Evolutionary conservation across 2,888 invertebrate species (phyloP).

Genomic region (Zootermopsis nevadensis): DNA sequence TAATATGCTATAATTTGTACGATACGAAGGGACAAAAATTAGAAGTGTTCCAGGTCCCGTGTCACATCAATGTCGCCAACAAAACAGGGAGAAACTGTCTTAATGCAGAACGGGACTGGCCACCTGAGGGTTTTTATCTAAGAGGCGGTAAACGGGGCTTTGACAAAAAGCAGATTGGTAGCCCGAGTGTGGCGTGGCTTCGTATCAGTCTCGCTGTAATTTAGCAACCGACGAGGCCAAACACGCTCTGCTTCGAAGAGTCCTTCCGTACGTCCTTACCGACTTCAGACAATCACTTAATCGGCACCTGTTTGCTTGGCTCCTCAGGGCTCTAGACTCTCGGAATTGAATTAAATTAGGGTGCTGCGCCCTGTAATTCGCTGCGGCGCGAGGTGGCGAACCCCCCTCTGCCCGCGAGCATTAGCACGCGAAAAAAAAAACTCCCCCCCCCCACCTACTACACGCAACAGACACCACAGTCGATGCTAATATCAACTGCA

Average conservation of each 20-base stretch:
- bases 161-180: constrained; percentile 20
- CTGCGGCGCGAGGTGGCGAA: constrained; percentile 41
- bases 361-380: constrained; percentile 51
- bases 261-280: neutral
- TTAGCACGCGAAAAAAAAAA: constrained; percentile 44
- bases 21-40: constrained; percentile 6
- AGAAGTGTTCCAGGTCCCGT: neutral
- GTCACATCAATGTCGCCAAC: constrained; percentile 14
- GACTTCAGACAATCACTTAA: constrained; percentile 49
- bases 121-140: constrained; percentile 5
- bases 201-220: constrained; percentile 12
- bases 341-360: constrained; percentile 53
- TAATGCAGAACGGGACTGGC: constrained; percentile 12
- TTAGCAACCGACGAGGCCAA: constrained; percentile 27
- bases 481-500: neutral
- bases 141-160: constrained; percentile 20
- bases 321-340: constrained; percentile 32
- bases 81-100: constrained; percentile 29
- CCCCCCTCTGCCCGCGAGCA: constrained; percentile 39
- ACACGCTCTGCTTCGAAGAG: neutral
- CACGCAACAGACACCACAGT: neutral
- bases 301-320: constrained; percentile 49
- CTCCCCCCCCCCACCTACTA: constrained; percentile 1
- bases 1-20: constrained; percentile 13
- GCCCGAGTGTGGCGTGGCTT: constrained; percentile 32